Conservation (phyloP, 2,113 vertebrate species). For the Paracanthobrama guichenoti region DNA sequence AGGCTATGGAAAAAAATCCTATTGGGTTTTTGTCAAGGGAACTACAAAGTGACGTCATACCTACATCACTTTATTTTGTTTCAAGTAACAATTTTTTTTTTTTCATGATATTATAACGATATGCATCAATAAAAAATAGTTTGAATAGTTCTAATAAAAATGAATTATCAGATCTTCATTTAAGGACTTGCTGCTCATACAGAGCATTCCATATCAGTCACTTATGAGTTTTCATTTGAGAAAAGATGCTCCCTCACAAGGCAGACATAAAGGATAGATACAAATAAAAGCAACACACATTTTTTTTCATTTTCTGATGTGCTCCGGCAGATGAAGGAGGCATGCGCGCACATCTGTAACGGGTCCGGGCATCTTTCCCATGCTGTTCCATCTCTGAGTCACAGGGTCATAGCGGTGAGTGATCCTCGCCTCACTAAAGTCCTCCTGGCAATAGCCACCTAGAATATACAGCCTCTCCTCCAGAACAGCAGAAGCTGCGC, state of each 20-base stretch:
- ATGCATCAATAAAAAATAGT: too few relatives aligned
- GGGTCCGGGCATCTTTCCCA: slow-evolving; percentile 72
- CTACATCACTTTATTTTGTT: too few relatives aligned
- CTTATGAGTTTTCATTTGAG: background rate
- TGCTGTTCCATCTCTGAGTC: slow-evolving; percentile 68
- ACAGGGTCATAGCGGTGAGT: slow-evolving; percentile 71
- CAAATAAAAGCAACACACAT: background rate
- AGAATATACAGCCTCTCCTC: slow-evolving; percentile 74
- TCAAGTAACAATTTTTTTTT: too few relatives aligned
- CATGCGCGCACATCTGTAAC: slow-evolving; percentile 72
- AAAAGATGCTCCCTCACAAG: background rate
- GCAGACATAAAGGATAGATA: background rate
- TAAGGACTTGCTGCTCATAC: background rate
- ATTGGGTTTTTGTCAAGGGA: too few relatives aligned
- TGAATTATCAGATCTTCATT: background rate
- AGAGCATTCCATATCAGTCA: background rate
- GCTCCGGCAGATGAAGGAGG: slow-evolving; percentile 64
- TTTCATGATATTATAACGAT: too few relatives aligned
- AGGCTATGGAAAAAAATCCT: too few relatives aligned
- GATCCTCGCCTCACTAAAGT: slow-evolving; percentile 70
- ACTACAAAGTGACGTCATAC: too few relatives aligned
- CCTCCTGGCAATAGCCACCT: slow-evolving; percentile 76
- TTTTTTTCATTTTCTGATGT: slow-evolving; percentile 55
- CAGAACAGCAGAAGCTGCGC: slow-evolving; percentile 70
- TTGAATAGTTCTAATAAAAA: background rate